Conservation (phyloP, 1,140 invertebrate genomes). For the Brachionus asplanchnoidis region DNA sequence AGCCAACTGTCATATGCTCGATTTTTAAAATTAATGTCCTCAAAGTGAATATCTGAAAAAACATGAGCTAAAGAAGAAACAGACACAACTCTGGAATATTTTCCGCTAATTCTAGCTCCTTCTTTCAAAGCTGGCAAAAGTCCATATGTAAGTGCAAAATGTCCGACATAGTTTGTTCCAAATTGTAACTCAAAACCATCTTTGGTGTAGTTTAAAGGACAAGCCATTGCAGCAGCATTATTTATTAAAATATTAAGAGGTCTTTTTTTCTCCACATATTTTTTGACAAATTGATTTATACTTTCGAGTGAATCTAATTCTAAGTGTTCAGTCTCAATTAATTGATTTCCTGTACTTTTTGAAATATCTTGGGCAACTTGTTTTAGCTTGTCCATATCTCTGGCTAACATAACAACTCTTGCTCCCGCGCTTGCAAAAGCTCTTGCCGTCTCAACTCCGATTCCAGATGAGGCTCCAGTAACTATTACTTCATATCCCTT, state of each 20-base stretch:
- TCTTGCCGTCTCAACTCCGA: background rate
- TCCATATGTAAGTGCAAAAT: conserved; percentile 50
- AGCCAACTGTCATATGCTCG: background rate
- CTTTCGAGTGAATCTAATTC: background rate
- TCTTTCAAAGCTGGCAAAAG: conserved; percentile 42
- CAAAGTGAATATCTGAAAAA: conserved; percentile 22
- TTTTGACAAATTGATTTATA: background rate
- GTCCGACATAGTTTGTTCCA: conserved; percentile 57
- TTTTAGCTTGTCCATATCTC: conserved; percentile 70
- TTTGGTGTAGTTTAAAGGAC: conserved; percentile 45
- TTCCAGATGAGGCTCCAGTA: background rate
- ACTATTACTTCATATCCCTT: background rate
- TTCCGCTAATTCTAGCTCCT: background rate
- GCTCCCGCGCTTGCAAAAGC: conserved; percentile 65
- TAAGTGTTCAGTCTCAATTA: conserved; percentile 64
- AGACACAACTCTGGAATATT: conserved; percentile 45
- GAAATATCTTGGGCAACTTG: conserved; percentile 71
- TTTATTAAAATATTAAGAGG: background rate
- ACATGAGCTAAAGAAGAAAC: conserved; percentile 47
- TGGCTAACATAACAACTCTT: conserved; percentile 73
- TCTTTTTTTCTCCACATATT: background rate
- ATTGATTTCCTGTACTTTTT: conserved; percentile 66
- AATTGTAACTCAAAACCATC: conserved; percentile 76
- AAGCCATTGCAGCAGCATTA: background rate
- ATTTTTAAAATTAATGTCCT: conserved; percentile 39